Base-by-base conservation (phyloP, 2,113 vertebrate species). In the Orycteropus afer region DNA sequence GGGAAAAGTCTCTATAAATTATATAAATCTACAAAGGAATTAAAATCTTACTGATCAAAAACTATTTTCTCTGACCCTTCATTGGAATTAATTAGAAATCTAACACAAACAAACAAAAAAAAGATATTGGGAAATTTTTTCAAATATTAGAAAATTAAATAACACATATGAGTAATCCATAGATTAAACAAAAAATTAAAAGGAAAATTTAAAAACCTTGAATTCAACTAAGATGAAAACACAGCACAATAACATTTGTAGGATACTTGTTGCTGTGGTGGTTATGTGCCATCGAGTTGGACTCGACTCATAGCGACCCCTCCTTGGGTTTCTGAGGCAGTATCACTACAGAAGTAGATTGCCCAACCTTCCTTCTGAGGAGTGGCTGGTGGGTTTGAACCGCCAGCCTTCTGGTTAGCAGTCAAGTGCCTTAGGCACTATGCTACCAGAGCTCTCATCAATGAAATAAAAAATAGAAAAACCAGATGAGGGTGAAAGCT, bases 161-260 rank as follows among this genome's bases (percentile, higher is more conserved):
- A 92, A 59, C 40, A 93, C 12, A 73, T 89, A n/a, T 80, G 59
- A 77, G 69, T 45, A n/a, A n/a, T 9, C 4, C 51, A n/a, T 49
- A 25, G n/a, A 17, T n/a, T 23, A 76, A 86, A 67, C 29, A 22
- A 85, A 86, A 93, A 76, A 55, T 57, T 63, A 29, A 76, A 67
- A 57, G 53, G 12, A 51, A 84, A 89, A 12, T 76, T 90, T 18
- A 77, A 82, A 93, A 61, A 80, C 9, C 20, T 18, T 67, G 4
- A 93, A 53, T 76, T 91, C 51, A 90, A 32, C 90, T 81, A 93
- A 37, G 15, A 73, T 76, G 23, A 82, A 90, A 80, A 40, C 20
- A 69, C 53, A 61, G 49, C 20, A 69, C 53, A 61, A 71, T 18
- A 71, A 93, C 82, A 90, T 61, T 15, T 42, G 5, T 83, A 77